These are phyloP conservation scores for Unio pictorum DNA, from an alignment of 2,888 invertebrate species.

Conservation along the genomic window DNA sequence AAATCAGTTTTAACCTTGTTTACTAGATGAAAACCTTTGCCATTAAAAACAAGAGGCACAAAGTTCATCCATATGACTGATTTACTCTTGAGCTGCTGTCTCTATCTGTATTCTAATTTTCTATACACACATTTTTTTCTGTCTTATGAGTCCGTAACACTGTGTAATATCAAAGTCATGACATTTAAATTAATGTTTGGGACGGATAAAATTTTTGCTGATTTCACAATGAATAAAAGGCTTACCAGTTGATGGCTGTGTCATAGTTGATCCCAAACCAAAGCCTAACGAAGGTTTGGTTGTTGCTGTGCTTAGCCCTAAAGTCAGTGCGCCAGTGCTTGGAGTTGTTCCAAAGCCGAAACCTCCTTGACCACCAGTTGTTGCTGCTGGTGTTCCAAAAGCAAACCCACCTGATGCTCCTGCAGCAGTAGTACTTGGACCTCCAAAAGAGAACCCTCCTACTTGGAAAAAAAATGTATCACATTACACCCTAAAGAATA, in stretches of 20 bases:
- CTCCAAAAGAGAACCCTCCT: neutral
- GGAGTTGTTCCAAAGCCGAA: constrained; percentile 34
- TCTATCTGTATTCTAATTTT: too few species aligned
- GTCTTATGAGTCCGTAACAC: too few species aligned
- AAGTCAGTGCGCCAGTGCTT: constrained; percentile 3
- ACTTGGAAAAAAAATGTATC: too few species aligned
- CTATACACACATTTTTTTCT: too few species aligned
- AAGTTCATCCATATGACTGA: too few species aligned
- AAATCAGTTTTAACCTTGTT: too few species aligned
- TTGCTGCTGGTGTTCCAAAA: constrained; percentile 11
- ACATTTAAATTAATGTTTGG: neutral
- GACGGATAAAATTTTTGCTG: neutral
- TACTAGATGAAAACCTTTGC: too few species aligned
- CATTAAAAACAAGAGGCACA: too few species aligned
- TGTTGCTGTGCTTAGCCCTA: constrained; percentile 18
- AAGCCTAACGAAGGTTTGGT: constrained; percentile 24
- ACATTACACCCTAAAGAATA: too few species aligned
- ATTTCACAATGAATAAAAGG: neutral
- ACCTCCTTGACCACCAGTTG: constrained; percentile 16
- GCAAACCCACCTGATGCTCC: neutral
- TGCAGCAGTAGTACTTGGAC: neutral
- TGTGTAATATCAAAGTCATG: too few species aligned
- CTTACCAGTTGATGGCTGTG: constrained; percentile 11
- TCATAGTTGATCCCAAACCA: constrained; percentile 6
- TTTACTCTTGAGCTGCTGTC: too few species aligned